Conservation (phyloP, 2,888 invertebrate genomes). For the Hemaris fuciformis region DNA sequence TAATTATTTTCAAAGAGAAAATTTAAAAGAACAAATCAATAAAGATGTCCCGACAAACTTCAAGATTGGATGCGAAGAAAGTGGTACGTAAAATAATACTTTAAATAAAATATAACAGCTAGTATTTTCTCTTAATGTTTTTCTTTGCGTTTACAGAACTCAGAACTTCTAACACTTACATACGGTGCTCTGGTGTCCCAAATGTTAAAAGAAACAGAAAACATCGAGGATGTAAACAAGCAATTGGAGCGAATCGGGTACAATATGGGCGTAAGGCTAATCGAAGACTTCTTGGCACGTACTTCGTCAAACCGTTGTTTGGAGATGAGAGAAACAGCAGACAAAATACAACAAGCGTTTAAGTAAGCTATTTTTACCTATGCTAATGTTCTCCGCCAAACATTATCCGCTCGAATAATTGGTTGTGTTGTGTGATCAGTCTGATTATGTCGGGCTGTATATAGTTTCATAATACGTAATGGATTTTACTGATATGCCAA, state of each 20-base stretch:
- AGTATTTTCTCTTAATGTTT: constrained; percentile 13
- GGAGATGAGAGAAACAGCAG: constrained; percentile 98
- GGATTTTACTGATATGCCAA: no score
- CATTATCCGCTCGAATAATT: neutral
- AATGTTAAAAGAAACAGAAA: constrained; percentile 97
- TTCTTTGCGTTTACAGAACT: constrained; percentile 85
- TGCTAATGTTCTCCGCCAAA: no score
- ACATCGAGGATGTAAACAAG: constrained; percentile 98
- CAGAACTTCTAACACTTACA: constrained; percentile 97
- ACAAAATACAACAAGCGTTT: constrained; percentile 92
- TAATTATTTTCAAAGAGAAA: neutral
- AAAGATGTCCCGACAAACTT: constrained; percentile 86
- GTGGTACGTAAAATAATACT: constrained; percentile 80
- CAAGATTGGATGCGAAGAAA: constrained; percentile 88
- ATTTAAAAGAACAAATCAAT: neutral
- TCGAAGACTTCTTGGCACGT: constrained; percentile 98
- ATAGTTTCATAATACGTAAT: no score
- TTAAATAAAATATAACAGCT: neutral
- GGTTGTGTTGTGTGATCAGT: no score
- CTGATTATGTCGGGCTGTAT: no score
- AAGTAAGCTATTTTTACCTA: constrained; percentile 46
- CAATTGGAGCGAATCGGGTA: constrained; percentile 97
- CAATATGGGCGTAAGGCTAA: constrained; percentile 98
- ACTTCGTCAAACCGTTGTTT: constrained; percentile 94
- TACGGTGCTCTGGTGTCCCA: constrained; percentile 99